These are phyloP conservation scores for Thinocorus orbignyianus DNA, from an alignment of 2,113 vertebrate genomes.

Conservation along the genomic window DNA sequence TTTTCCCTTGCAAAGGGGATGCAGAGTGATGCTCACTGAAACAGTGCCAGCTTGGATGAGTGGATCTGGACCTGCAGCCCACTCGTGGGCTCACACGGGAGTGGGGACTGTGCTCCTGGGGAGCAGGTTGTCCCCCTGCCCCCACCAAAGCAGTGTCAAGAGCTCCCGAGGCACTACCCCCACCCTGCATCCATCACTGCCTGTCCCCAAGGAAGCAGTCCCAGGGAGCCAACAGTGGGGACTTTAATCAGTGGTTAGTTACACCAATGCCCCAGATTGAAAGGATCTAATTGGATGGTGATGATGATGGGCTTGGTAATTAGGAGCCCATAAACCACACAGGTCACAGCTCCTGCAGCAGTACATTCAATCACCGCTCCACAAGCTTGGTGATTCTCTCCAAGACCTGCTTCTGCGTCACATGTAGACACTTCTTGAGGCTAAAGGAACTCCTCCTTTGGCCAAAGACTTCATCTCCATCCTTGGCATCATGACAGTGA, in stretches of 20 bases:
- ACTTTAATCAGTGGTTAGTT: neutral
- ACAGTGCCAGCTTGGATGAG: neutral
- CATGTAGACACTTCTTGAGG: rapidly evolving
- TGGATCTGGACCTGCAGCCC: rapidly evolving
- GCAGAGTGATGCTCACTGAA: rapidly evolving
- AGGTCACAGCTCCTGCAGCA: neutral
- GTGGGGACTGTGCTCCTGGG: rapidly evolving
- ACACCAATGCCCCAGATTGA: neutral
- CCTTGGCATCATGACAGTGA: neutral
- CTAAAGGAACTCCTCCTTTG: neutral
- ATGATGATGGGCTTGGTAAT: neutral
- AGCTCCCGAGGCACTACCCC: neutral
- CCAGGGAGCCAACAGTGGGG: neutral
- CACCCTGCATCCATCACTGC: rapidly evolving
- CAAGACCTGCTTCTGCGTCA: neutral
- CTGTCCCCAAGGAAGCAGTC: neutral
- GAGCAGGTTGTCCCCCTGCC: neutral
- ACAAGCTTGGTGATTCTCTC: rapidly evolving
- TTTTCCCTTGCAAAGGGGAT: rapidly evolving
- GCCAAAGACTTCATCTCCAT: neutral
- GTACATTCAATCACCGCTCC: neutral
- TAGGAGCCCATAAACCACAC: neutral
- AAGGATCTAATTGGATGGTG: neutral
- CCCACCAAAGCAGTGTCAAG: rapidly evolving
- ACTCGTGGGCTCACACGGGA: rapidly evolving